A percentile compares a stretch with the other conserved stretches of the same genome.
phyloP scores from a whole-genome alignment of 1,140 invertebrate species.

The Drosophila nasuta region DNA sequence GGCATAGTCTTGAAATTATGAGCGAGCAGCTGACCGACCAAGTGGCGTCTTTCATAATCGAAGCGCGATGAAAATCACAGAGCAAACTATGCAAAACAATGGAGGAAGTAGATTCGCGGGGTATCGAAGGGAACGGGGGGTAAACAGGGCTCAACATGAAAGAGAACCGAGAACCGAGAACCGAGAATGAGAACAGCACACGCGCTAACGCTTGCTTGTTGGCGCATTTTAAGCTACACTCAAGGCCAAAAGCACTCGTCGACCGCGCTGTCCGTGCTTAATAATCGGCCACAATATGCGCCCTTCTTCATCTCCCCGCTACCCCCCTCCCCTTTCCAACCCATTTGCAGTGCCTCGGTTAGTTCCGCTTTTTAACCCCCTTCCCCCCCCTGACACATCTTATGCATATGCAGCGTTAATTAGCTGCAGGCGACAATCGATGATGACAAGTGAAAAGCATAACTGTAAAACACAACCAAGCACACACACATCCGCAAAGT shows the following conservation, averaged over 20 bases:
- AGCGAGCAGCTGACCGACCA: constrained; percentile 16
- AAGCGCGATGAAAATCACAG: neutral
- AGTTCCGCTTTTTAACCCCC: constrained; percentile 1
- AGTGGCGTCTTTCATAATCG: constrained; percentile 6
- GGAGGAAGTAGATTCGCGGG: neutral
- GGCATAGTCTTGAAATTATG: constrained; percentile 52
- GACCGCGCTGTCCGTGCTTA: constrained; percentile 21
- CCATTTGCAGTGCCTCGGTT: too few relatives aligned
- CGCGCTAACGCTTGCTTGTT: constrained; percentile 62
- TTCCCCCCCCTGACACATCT: neutral
- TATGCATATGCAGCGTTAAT: constrained; percentile 43
- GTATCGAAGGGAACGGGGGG: neutral
- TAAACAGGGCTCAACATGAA: neutral
- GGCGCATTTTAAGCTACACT: constrained; percentile 64
- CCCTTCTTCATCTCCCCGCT: neutral
- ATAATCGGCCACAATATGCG: constrained; percentile 53
- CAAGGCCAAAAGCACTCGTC: constrained; percentile 50
- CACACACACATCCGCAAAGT: neutral
- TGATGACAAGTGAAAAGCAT: constrained; percentile 37
- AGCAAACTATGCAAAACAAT: neutral
- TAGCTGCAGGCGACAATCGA: constrained; percentile 43
- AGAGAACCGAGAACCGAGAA: too few relatives aligned
- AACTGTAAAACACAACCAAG: constrained; percentile 25
- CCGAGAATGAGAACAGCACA: constrained; percentile 31
- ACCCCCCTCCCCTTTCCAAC: neutral